phyloP scores from a whole-genome alignment of 1,140 invertebrate genomes.

The Plectrocnemia conspersa region DNA sequence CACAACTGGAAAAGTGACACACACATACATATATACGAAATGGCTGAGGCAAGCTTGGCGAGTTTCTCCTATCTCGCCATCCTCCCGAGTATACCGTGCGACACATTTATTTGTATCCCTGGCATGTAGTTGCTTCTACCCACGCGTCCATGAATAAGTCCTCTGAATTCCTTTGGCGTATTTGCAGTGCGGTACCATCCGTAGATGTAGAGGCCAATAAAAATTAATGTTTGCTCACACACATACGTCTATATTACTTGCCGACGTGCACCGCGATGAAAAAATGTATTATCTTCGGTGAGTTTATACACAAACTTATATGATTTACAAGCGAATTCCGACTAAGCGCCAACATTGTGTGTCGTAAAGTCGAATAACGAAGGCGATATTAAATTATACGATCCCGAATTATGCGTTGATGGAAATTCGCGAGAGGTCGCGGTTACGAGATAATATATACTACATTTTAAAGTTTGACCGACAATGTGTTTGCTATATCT shows the following conservation, averaged over 20 bases:
- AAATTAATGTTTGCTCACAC: conserved; percentile 3
- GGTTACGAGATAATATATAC: no score
- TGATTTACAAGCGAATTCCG: no score
- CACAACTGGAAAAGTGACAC: no score
- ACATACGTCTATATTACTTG: background rate
- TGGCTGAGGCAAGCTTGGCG: conserved; percentile 3
- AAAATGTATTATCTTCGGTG: background rate
- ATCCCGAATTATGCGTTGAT: no score
- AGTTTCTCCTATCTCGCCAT: conserved; percentile 12
- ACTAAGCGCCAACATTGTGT: no score
- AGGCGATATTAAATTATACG: no score
- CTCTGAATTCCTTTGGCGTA: conserved; percentile 14
- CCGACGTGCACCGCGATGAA: background rate
- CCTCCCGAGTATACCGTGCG: conserved; percentile 11
- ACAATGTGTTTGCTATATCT: no score
- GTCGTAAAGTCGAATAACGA: no score
- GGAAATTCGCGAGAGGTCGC: no score
- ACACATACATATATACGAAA: no score
- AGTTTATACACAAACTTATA: no score
- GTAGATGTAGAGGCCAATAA: background rate
- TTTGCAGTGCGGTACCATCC: background rate
- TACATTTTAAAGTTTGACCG: no score
- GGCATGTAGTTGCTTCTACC: conserved; percentile 20
- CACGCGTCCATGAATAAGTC: conserved; percentile 11
- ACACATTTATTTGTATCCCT: conserved; percentile 19